Conservation (phyloP, 2,888 invertebrate genomes). For the Petrophora chlorosata region DNA sequence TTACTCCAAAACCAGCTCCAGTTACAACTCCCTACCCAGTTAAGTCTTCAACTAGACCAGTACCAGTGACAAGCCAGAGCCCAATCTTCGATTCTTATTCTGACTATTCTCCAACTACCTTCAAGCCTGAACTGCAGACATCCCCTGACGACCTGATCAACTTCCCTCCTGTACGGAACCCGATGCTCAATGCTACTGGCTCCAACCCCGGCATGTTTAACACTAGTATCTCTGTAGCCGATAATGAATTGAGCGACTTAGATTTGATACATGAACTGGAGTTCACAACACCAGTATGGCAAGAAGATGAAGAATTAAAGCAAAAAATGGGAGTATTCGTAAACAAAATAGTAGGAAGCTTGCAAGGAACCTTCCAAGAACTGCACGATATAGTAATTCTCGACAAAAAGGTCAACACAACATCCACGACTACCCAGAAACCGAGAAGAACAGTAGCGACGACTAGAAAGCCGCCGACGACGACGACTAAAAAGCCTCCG, state of each 20-base stretch:
- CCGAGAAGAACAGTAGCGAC: constrained; percentile 68
- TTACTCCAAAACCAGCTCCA: constrained; percentile 87
- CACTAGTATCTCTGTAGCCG: constrained; percentile 78
- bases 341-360: constrained; percentile 91
- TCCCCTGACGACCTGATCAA: constrained; percentile 89
- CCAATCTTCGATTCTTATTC: constrained; percentile 57
- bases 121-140: constrained; percentile 84
- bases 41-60: constrained; percentile 45
- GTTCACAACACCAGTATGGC: constrained; percentile 90
- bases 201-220: constrained; percentile 77
- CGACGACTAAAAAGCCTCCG: too few species aligned
- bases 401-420: constrained; percentile 70
- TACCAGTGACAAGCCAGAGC: constrained; percentile 39
- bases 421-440: constrained; percentile 69
- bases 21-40: constrained; percentile 66
- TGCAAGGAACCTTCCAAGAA: constrained; percentile 92
- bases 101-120: constrained; percentile 65
- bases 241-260: constrained; percentile 68
- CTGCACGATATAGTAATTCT: constrained; percentile 89
- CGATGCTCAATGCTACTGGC: constrained; percentile 89
- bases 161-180: constrained; percentile 94
- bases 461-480: constrained; percentile 71
- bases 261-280: constrained; percentile 82
- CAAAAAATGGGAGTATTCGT: constrained; percentile 93
- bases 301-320: constrained; percentile 89